Evolutionary conservation across 2,888 invertebrate genomes (phyloP).

Genomic region (Melieria omissa): DNA sequence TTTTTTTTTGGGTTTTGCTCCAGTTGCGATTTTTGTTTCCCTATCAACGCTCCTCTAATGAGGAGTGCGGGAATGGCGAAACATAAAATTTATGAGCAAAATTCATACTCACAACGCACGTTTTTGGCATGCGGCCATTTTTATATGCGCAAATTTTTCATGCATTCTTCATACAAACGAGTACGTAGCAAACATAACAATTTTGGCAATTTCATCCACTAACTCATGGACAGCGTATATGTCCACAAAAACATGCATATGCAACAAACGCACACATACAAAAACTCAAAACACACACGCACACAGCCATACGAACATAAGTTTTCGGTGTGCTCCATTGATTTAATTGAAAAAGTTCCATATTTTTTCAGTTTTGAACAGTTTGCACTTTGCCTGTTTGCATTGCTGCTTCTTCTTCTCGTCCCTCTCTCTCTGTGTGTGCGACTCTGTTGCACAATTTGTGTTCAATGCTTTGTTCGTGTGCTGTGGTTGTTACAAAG

Average conservation of each 20-base stretch:
- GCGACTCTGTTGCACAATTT: no score
- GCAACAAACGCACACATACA: no score
- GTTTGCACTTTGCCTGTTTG: background rate
- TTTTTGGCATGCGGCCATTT: slow-evolving; percentile 57
- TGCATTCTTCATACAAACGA: background rate
- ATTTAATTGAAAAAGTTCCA: slow-evolving; percentile 57
- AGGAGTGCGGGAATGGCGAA: no score
- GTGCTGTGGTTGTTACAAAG: no score
- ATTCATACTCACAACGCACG: slow-evolving; percentile 55
- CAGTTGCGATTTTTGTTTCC: background rate
- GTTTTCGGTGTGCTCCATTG: slow-evolving; percentile 53
- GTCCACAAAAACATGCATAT: no score
- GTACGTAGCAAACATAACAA: no score
- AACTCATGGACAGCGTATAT: no score
- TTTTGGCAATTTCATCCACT: no score
- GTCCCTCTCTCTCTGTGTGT: no score
- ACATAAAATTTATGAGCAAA: slow-evolving; percentile 52
- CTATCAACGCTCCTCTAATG: no score
- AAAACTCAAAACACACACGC: background rate
- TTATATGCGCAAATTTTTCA: slow-evolving; percentile 25
- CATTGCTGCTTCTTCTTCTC: background rate
- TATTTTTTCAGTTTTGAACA: background rate
- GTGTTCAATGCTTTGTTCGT: no score
- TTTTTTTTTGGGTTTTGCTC: background rate
- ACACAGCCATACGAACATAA: slow-evolving; percentile 27